Evolutionary conservation across 2,797 vertebrate species (phyloP).

Genomic region (Sebastes minor): DNA sequence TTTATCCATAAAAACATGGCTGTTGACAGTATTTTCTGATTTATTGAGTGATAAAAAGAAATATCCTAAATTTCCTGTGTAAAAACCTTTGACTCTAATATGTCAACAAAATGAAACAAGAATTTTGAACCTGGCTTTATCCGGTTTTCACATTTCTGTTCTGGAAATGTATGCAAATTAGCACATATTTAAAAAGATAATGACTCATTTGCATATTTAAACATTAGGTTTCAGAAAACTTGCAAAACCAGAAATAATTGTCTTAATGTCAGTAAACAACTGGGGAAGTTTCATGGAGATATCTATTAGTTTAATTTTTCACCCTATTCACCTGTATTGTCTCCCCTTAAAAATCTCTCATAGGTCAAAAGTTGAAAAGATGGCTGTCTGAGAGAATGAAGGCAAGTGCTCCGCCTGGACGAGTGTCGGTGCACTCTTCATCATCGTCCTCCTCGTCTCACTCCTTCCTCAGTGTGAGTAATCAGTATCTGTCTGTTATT

Average conservation of each 20-base stretch:
- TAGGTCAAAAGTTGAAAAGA: slow-evolving; percentile 74
- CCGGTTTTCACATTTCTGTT: background rate
- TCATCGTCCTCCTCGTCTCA: slow-evolving; percentile 59
- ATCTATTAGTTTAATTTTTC: background rate
- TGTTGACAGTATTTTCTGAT: too few species aligned
- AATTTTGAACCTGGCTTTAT: background rate
- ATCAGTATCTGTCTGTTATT: background rate
- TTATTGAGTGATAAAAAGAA: too few species aligned
- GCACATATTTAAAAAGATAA: background rate
- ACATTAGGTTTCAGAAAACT: background rate
- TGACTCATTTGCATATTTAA: background rate
- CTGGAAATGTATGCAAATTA: background rate
- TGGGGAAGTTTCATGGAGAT: background rate
- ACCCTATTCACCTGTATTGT: background rate
- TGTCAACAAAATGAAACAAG: too few species aligned
- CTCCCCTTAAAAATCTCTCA: background rate
- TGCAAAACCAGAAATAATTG: background rate
- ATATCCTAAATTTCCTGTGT: accelerated
- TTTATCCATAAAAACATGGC: too few species aligned
- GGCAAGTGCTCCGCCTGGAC: background rate
- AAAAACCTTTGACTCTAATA: too few species aligned
- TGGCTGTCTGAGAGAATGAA: slow-evolving; percentile 73
- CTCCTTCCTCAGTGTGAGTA: slow-evolving; percentile 75
- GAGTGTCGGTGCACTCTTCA: slow-evolving; percentile 7
- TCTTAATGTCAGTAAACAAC: background rate